phyloP scores from a whole-genome alignment of 2,888 invertebrate genomes.

The Drosophila leonis region DNA sequence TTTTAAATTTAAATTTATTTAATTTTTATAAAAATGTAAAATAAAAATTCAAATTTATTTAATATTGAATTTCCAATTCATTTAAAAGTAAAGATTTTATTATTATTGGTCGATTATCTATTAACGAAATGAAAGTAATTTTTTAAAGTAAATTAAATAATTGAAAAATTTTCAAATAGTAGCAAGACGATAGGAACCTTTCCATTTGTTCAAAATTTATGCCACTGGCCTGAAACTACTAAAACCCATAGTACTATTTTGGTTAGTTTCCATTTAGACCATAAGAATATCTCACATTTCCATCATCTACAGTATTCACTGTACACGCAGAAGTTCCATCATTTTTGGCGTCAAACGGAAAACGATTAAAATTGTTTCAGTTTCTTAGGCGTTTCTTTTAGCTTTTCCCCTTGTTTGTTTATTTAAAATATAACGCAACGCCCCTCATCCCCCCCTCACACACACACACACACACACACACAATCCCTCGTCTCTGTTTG shows the following conservation, averaged over 20 bases:
- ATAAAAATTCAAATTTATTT: no score
- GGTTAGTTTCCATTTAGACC: background rate
- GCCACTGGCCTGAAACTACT: background rate
- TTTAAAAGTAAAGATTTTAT: no score
- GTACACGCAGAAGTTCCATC: constrained; percentile 52
- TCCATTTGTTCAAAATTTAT: no score
- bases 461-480: background rate
- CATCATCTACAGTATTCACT: constrained; percentile 28
- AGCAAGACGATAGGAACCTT: no score
- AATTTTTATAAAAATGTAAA: no score
- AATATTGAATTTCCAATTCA: no score
- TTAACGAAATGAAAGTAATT: no score
- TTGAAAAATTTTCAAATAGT: no score
- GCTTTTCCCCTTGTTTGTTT: constrained; percentile 55
- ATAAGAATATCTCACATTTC: background rate
- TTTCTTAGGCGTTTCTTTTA: constrained; percentile 45
- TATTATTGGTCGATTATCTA: no score
- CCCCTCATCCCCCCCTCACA: constrained; percentile 6
- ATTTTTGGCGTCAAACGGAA: constrained; percentile 53
- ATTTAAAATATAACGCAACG: constrained; percentile 49
- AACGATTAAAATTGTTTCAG: constrained; percentile 67
- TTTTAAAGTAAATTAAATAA: no score
- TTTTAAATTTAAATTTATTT: no score
- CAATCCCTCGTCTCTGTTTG: constrained; percentile 37
- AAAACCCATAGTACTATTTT: background rate